Evolutionary conservation across 2,797 vertebrate species (phyloP), one percentile per base, ranked within the genome.

Genomic region (Miopithecus talapoin): DNA sequence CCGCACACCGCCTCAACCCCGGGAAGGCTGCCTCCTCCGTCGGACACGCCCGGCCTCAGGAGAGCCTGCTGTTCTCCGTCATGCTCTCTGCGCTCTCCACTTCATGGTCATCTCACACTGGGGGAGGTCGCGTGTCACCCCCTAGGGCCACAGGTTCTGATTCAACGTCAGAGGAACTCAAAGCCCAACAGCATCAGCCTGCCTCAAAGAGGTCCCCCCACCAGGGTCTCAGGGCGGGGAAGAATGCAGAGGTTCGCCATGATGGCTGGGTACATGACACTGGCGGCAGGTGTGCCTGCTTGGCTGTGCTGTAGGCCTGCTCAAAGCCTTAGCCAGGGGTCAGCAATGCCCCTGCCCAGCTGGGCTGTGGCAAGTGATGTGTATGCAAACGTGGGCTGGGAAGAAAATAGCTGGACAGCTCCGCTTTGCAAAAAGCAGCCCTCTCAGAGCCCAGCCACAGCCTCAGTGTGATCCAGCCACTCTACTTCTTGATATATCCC

Each of bases 91-190:
- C 28, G 30, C 1, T 36, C 81, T 39, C 41, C 24, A 3, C 12
- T 36, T 84, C 5, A 70, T 0, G 1, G 28, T 16, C 5, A 17
- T 8, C 5, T 1, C 2, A 0, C 36, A 36, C 19, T n/a, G 16
- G 8, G 21, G 30, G 41, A 39, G 50, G 24, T 28, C 33, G 9
- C 6, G 0, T 26, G 57, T 39, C 24, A 43, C n/a, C 2, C 0
- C 41, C 41, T 22, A 19, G 22, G 57, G 43, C 70, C 72, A 43
- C 26, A 4, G 14, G 36, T 87, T 83, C 76, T 53, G 61, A 87
- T 50, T 36, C 17, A 0, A n/a, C 3, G 33, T 70, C 30, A 64
- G 57, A 91, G 50, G 86, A 28, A 79, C 12, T 72, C 24, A 13
- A 72, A 74, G 78, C 39, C 79, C 33, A 36, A 64, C 22, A 48